Base-by-base conservation (phyloP, 2,113 vertebrate genomes). In the Pelodiscus sinensis region DNA sequence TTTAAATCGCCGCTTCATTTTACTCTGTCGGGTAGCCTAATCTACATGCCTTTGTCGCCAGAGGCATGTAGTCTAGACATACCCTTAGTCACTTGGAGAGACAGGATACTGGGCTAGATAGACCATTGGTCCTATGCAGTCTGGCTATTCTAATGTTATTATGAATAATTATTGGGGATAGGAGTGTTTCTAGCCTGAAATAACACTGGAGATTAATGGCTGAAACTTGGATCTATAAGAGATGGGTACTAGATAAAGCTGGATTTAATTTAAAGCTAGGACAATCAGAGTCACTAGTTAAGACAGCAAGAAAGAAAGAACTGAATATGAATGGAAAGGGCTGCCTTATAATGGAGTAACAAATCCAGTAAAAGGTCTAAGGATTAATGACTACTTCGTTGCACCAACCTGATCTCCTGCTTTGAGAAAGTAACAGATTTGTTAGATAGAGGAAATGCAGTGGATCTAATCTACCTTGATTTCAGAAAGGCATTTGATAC, bases 231-330 rank as follows among this genome's bases (percentile, higher is more conserved):
- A 89, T 81, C 71, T 4, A 4, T 87, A 92, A 94, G 86, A 89
- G 68, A 86, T 82, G 60, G 92, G 89, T 29, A 87, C 79, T 79
- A 94, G 80, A 84, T 50, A 58, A 94, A 92, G 29, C 78, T 57
- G 29, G 82, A 84, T 86, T 87, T 89, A n/a, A 73, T 84, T 54
- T 18, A 90, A 94, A 94, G 38, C 56, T 94, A 93, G 86, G 90
- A 93, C 94, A 94, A 88, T 83, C 57, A 52, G 78, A 90, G n/a
- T 73, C 71, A 44, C 71, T 38, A 65, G 35, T 89, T 1, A 6
- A 88, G 94, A 65, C 51, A 3, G 10, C 58, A 86, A 85, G 81
- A 82, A 86, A 93, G 79, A 85, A 50, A 22, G 78, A 93, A 71
- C 77, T 83, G 38, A 84, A 86, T 19, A 71, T 65, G 92, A 95